Evolutionary conservation across 1,140 invertebrate species (phyloP), one percentile per base, ranked within the genome.

Genomic region (Bombus fervidus): DNA sequence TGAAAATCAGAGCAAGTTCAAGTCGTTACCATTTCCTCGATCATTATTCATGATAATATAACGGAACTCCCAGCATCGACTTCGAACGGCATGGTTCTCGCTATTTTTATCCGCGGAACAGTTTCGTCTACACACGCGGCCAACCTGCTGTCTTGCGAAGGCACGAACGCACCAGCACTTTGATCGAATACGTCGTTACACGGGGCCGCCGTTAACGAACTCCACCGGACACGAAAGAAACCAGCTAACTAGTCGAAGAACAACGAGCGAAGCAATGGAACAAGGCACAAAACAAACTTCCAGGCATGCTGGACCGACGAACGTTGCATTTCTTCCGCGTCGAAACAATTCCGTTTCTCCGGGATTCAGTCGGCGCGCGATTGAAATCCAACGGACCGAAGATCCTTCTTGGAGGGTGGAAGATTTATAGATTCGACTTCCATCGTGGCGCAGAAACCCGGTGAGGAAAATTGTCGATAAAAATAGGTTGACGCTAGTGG

Each of bases 101-200:
- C 64, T 82, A 81, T 83, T 81, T 81, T 69, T 59, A 66, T 71
- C 43, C 43, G 64, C 2, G 34, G 18, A 69, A 34, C 10, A 10
- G 12, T 59, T 41, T 71, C 13, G 8, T 41, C 69, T 39, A 57
- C 25, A 64, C 75, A 68, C 83, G 79, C 68, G 53, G 28, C 57
- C 75, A 57, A 77, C 37, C 81, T 73, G 47, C 69, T 37, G n/a
- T 37, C 59, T 62, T n/a, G 3, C 57, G 59, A 31, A 43, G 59
- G 78, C 62, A 71, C 64, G 10, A 47, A 37, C 62, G 13, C n/a
- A 10, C 15, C 41, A 13, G 28, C 15, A n/a, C 15, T 37, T 59
- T 64, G 75, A 81, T 81, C 69, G 79, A 81, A 85, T 81, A 74
- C 84, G 39, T 85, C 84, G 84, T 85, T 85, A 81, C 72, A 68